Conservation (phyloP, 1,140 invertebrate genomes). For the Heterodera schachtii region DNA sequence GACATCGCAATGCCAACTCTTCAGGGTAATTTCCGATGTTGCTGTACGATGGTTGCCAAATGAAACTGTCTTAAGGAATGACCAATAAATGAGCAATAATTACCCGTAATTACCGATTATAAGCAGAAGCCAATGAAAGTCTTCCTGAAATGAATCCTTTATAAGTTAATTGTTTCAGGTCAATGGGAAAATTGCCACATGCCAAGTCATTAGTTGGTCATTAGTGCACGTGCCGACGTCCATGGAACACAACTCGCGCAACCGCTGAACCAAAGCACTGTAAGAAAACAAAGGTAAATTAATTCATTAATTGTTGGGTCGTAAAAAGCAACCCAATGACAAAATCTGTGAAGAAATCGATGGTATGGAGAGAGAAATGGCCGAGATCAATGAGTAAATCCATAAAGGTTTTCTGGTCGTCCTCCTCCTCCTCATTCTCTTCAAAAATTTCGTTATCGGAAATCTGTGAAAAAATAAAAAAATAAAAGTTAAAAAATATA, state of each 20-base stretch:
- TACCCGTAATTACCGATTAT: slow-evolving; percentile 9
- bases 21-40: slow-evolving; percentile 25
- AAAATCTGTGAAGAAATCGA: slow-evolving; percentile 23
- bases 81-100: neutral
- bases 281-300: neutral
- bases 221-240: neutral
- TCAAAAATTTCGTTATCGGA: slow-evolving; percentile 28
- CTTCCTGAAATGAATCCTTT: no score
- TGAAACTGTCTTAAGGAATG: slow-evolving; percentile 5
- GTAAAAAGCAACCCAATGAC: neutral
- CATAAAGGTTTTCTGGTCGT: slow-evolving; percentile 26
- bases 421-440: slow-evolving; percentile 35
- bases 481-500: neutral
- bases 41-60: slow-evolving; percentile 3
- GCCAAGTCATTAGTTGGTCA: slow-evolving; percentile 19
- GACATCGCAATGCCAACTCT: slow-evolving; percentile 30
- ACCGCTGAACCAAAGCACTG: slow-evolving; percentile 21
- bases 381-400: slow-evolving; percentile 29
- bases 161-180: neutral
- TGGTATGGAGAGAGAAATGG: slow-evolving; percentile 24
- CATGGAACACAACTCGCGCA: slow-evolving; percentile 3
- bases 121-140: slow-evolving; percentile 31
- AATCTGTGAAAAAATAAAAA: slow-evolving; percentile 14
- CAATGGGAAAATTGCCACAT: neutral
- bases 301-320: no score